Evolutionary conservation across 2,888 invertebrate species (phyloP).

Genomic region (Phanerotoma sp.): DNA sequence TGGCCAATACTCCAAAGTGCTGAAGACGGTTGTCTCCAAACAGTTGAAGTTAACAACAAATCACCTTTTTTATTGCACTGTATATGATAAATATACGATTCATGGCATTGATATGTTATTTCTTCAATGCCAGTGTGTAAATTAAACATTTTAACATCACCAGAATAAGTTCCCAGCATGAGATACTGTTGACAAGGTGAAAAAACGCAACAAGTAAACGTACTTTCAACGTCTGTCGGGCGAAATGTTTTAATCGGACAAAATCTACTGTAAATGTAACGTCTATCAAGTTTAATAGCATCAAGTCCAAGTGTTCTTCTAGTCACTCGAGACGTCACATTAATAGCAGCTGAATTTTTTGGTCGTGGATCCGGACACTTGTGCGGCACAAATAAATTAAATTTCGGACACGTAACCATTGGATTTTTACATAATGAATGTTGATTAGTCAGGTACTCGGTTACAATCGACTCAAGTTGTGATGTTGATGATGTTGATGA

Average conservation of each 20-base stretch:
- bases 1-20: slow-evolving; percentile 72
- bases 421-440: slow-evolving; percentile 98
- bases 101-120: slow-evolving; percentile 78
- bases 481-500: slow-evolving; percentile 58
- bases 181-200: slow-evolving; percentile 66
- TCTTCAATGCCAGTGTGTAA: slow-evolving; percentile 81
- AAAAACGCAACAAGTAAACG: slow-evolving; percentile 75
- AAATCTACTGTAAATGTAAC: slow-evolving; percentile 81
- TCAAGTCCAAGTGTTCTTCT: slow-evolving; percentile 58
- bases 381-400: slow-evolving; percentile 91
- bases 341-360: slow-evolving; percentile 67
- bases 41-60: slow-evolving; percentile 81
- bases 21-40: slow-evolving; percentile 82
- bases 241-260: slow-evolving; percentile 74
- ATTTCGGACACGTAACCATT: slow-evolving; percentile 95
- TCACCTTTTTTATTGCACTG: slow-evolving; percentile 70
- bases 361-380: slow-evolving; percentile 90
- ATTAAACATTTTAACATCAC: slow-evolving; percentile 88
- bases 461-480: slow-evolving; percentile 84
- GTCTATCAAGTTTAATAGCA: slow-evolving; percentile 71
- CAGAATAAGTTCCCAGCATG: slow-evolving; percentile 87
- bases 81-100: slow-evolving; percentile 82
- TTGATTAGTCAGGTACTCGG: slow-evolving; percentile 95
- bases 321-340: slow-evolving; percentile 64
- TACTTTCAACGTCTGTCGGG: slow-evolving; percentile 70